Percentiles rank a stretch among this genome's conserved stretches.
Evolutionary conservation across 2,797 vertebrate genomes (phyloP).

Genomic region (Coilia nasus): DNA sequence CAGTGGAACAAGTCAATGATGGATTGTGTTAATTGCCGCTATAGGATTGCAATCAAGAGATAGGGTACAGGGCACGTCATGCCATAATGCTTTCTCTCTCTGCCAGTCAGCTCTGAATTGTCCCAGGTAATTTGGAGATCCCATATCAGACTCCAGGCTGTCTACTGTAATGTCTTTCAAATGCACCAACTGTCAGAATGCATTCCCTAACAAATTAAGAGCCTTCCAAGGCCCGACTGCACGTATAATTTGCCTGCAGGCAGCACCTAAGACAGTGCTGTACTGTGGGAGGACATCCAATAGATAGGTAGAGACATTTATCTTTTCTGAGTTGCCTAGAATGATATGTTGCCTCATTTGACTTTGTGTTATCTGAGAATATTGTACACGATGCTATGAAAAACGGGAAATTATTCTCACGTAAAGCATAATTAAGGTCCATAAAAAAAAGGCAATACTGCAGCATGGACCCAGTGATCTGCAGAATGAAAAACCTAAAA

Average conservation of each 20-base stretch:
- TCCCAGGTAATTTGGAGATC: conserved; percentile 25
- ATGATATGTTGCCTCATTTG: neutral
- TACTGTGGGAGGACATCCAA: neutral
- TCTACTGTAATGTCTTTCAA: neutral
- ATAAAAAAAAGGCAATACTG: neutral
- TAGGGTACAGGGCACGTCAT: neutral
- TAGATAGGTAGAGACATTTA: neutral
- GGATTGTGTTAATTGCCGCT: conserved; percentile 2
- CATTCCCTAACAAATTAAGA: conserved; percentile 2
- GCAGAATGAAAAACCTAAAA: neutral
- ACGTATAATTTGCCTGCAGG: neutral
- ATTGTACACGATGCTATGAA: neutral
- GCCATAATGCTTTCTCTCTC: neutral
- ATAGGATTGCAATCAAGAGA: conserved; percentile 3
- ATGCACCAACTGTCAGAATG: neutral
- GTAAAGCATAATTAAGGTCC: neutral
- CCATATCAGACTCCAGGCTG: conserved; percentile 11
- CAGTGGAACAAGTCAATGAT: conserved; percentile 15
- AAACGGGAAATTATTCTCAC: neutral
- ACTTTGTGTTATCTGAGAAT: neutral
- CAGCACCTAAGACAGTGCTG: neutral
- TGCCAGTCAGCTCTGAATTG: conserved; percentile 6
- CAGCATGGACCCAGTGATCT: neutral
- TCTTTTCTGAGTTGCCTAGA: neutral
- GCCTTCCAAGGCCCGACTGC: neutral